Conservation (phyloP, 2,888 invertebrate species). For the Eristalis tenax region DNA sequence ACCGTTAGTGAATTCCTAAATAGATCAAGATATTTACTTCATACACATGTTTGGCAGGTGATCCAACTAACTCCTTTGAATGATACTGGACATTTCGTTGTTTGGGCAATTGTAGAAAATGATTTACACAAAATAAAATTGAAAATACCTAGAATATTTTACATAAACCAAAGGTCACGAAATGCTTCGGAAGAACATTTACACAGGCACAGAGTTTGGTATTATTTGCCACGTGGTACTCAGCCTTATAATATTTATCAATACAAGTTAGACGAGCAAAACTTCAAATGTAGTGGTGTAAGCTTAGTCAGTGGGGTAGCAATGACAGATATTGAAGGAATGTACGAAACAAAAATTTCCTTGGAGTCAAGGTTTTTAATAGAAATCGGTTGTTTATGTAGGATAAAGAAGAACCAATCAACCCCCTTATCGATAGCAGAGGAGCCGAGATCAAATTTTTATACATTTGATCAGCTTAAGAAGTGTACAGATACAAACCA, state of each 20-base stretch:
- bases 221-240: conserved; percentile 92
- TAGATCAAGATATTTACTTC: conserved; percentile 89
- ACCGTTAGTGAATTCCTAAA: conserved; percentile 90
- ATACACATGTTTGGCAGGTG: conserved; percentile 95
- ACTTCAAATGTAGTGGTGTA: conserved; percentile 87
- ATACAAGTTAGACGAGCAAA: conserved; percentile 93
- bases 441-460: conserved; percentile 84
- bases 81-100: conserved; percentile 90
- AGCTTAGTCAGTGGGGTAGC: conserved; percentile 90
- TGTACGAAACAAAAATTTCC: conserved; percentile 98
- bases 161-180: conserved; percentile 91
- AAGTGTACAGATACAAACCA: conserved; percentile 89
- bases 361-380: conserved; percentile 92
- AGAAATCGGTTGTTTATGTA: conserved; percentile 93
- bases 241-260: conserved; percentile 92
- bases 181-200: conserved; percentile 83
- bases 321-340: conserved; percentile 96
- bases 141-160: conserved; percentile 93
- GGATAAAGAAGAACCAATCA: conserved; percentile 85
- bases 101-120: conserved; percentile 94
- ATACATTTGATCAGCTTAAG: conserved; percentile 90
- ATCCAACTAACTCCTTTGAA: conserved; percentile 89
- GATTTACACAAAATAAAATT: conserved; percentile 91
- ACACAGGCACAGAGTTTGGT: conserved; percentile 91
- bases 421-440: conserved; percentile 72